These are phyloP conservation scores for Hypanus sabinus DNA, from an alignment of 2,113 vertebrate genomes.

Conservation along the genomic window DNA sequence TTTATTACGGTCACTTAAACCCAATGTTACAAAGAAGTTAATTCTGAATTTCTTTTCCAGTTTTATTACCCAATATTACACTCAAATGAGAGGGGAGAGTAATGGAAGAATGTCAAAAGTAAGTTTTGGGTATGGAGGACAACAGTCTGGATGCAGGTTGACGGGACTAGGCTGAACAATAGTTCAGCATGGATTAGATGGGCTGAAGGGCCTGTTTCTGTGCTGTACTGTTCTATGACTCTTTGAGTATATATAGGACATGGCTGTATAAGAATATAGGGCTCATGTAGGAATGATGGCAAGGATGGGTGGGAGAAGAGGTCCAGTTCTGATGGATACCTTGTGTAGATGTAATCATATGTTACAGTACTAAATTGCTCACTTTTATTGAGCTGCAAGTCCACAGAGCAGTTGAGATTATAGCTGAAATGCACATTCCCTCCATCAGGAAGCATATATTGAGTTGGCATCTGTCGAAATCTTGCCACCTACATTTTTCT, in stretches of 20 bases:
- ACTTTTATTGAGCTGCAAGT: neutral
- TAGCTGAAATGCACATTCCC: neutral
- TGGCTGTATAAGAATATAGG: neutral
- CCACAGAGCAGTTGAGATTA: neutral
- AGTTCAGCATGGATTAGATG: no score
- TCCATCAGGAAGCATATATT: neutral
- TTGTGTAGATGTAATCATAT: neutral
- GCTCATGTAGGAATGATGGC: neutral
- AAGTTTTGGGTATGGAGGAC: no score
- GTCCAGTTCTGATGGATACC: neutral
- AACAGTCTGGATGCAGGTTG: no score
- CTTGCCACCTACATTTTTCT: neutral
- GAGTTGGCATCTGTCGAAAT: neutral
- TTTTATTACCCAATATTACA: neutral
- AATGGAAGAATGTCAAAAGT: no score
- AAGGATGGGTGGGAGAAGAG: no score
- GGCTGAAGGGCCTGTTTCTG: no score
- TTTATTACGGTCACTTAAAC: neutral
- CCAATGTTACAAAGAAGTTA: neutral
- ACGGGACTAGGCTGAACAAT: no score
- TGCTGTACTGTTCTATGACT: no score
- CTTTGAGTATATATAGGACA: neutral
- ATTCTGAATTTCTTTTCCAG: neutral
- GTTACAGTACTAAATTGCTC: neutral
- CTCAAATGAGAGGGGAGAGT: neutral